phyloP scores from a whole-genome alignment of 2,797 vertebrate genomes.

The Sebastes oblongus region DNA sequence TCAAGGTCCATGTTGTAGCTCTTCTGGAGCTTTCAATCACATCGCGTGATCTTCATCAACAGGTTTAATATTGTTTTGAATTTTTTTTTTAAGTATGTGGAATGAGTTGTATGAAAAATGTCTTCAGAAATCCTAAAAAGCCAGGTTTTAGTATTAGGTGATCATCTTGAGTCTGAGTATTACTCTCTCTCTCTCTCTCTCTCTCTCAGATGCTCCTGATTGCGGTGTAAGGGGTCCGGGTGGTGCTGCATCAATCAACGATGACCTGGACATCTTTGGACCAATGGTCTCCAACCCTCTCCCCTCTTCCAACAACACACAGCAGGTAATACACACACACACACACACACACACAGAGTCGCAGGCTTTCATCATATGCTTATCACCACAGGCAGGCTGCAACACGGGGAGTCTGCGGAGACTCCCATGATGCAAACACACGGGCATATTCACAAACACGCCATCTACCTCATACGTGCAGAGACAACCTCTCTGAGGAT shows the following conservation, averaged over 20 bases:
- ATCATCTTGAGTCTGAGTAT: background rate
- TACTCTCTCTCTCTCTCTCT: background rate
- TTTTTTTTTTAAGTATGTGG: background rate
- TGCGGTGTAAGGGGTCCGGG: constrained; percentile 74
- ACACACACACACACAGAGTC: background rate
- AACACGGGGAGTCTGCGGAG: constrained; percentile 31
- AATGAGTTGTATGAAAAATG: too few species aligned
- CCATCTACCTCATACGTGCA: background rate
- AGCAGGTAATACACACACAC: constrained; percentile 66
- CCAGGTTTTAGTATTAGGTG: background rate
- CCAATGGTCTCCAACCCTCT: constrained; percentile 98
- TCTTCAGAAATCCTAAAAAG: background rate
- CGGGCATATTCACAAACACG: background rate
- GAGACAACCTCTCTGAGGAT: constrained; percentile 46
- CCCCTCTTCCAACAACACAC: constrained; percentile 81
- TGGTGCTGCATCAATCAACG: constrained; percentile 76
- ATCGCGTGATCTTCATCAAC: background rate
- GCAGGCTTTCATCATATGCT: constrained; percentile 60
- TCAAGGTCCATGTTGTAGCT: too few species aligned
- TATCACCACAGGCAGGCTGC: constrained; percentile 61
- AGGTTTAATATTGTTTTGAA: background rate
- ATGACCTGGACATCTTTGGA: constrained; percentile 96
- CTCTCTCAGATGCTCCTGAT: constrained; percentile 85
- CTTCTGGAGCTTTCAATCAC: background rate
- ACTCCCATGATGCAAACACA: constrained; percentile 22